Evolutionary conservation across 2,113 vertebrate species (phyloP), one percentile per base, ranked within the genome.

Genomic region (Eulemur rufifrons): DNA sequence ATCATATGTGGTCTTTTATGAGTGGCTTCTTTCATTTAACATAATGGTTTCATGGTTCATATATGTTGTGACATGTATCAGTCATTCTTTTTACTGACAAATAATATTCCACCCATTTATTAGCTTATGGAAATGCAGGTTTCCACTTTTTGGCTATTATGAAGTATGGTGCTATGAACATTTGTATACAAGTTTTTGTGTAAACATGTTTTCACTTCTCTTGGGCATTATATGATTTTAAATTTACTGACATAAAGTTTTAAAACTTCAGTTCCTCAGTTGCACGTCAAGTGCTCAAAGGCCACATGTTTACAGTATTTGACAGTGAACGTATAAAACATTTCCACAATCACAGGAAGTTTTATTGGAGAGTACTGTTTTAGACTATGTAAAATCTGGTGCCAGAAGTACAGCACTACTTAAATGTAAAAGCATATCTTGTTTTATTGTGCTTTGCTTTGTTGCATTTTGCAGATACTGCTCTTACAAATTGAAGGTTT

Each of bases 191-290:
- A 63, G 23, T 50, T 64, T 89, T 85, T 86, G 17, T 69, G n/a
- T 86, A 21, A 42, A 69, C 37, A 56, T 66, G 74, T 66, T 81
- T 96, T 93, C 25, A 47, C 45, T 96, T 85, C 39, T 94, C 12
- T 83, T 85, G 50, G 71, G 4, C 69, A 56, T 21, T 56, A 27
- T 76, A 56, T 78, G 76, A 89, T 74, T 68, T 82, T 93, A 81
- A 80, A 85, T 54, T 39, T 52, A 80, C 39, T 82, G 80, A 94
- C 68, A 81, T 54, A 64, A 90, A 85, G 64, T 56, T 37, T 50
- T 25, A 37, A 95, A 97, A 92, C 52, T 73, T 71, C 29, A 84
- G 45, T 81, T 85, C 27, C 32, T 91, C 52, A 73, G n/a, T 1
- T 83, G 23, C 6, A 66, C 13, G 71, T 90, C 29, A 90, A 90